Conservation (phyloP, 2,113 vertebrate species). For the Perca fluviatilis region DNA sequence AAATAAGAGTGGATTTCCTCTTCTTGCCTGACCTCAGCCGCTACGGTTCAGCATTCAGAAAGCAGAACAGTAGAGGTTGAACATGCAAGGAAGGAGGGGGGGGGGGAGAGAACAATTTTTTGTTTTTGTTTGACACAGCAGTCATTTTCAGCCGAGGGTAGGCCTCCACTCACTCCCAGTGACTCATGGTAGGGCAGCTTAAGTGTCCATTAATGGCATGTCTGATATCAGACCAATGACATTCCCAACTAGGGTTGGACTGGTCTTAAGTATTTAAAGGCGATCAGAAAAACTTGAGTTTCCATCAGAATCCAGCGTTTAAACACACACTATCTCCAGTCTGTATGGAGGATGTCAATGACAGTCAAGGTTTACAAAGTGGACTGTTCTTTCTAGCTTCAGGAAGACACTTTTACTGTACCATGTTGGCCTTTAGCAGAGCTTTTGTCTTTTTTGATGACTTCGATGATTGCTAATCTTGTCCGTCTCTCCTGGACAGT, state of each 20-base stretch:
- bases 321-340: neutral
- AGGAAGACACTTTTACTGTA: constrained; percentile 16
- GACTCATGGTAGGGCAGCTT: constrained; percentile 45
- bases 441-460: constrained; percentile 57
- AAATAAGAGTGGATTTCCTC: constrained; percentile 72
- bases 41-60: constrained; percentile 40
- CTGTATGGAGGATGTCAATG: constrained; percentile 35
- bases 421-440: constrained; percentile 27
- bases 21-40: constrained; percentile 36
- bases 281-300: neutral
- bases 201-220: constrained; percentile 49
- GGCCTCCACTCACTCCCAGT: constrained; percentile 37
- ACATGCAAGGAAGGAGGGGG: constrained; percentile 20
- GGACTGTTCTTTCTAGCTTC: constrained; percentile 17
- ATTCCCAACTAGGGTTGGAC: neutral
- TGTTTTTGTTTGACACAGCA: constrained; percentile 62
- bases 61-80: constrained; percentile 38
- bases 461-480: constrained; percentile 55
- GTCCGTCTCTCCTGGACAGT: constrained; percentile 50
- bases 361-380: constrained; percentile 40
- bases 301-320: neutral
- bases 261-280: constrained; percentile 7
- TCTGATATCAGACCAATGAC: constrained; percentile 26
- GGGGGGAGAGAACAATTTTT: constrained; percentile 28
- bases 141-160: constrained; percentile 68